phyloP scores from a whole-genome alignment of 2,888 invertebrate genomes.

The Phania funesta region DNA sequence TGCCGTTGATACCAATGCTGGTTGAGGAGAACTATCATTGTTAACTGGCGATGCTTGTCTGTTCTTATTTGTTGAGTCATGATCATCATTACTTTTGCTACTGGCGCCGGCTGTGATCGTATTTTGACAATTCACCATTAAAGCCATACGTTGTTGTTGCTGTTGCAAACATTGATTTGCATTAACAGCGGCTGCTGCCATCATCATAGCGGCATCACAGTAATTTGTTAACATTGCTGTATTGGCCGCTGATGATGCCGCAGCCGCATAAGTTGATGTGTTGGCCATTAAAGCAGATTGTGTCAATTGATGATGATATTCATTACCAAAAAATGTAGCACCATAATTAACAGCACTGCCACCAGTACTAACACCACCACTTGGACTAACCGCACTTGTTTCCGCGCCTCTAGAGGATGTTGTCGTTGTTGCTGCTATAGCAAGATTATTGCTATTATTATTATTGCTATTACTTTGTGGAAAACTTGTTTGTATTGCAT shows the following conservation, averaged over 20 bases:
- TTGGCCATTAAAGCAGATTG: constrained; percentile 59
- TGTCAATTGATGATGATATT: constrained; percentile 64
- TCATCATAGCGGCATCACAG: constrained; percentile 80
- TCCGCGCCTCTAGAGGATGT: constrained; percentile 63
- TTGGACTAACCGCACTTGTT: constrained; percentile 46
- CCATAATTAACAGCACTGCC: constrained; percentile 59
- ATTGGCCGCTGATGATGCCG: constrained; percentile 67
- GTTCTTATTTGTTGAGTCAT: constrained; percentile 60
- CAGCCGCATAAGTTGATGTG: constrained; percentile 58
- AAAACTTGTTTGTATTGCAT: constrained; percentile 66
- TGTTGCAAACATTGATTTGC: constrained; percentile 79
- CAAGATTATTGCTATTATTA: constrained; percentile 59
- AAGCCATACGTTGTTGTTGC: constrained; percentile 75
- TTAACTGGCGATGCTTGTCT: constrained; percentile 21
- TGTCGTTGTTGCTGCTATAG: constrained; percentile 63
- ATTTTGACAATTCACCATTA: constrained; percentile 73
- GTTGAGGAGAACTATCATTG: neutral
- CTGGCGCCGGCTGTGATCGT: constrained; percentile 63
- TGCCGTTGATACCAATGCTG: constrained; percentile 68
- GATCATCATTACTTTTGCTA: constrained; percentile 58
- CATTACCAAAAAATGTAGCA: constrained; percentile 65
- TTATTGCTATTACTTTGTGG: constrained; percentile 54
- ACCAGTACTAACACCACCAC: constrained; percentile 16
- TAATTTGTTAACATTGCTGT: constrained; percentile 79
- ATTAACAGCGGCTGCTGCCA: constrained; percentile 79